Evolutionary conservation across 2,888 invertebrate genomes (phyloP).

Genomic region (Alsophila aescularia): DNA sequence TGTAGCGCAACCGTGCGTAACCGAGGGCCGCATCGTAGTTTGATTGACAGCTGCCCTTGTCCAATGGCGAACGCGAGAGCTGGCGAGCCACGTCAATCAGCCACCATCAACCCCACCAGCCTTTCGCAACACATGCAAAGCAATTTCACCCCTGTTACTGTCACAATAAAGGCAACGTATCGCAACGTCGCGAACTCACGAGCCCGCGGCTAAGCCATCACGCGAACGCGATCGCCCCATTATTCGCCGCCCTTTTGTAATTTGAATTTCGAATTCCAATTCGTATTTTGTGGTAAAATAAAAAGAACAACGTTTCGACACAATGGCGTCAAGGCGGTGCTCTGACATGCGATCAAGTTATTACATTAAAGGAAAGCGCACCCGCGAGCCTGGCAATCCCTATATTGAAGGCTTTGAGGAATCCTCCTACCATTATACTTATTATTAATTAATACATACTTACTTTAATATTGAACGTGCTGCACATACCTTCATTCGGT

Average conservation of each 20-base stretch:
- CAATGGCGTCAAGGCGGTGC: conserved; percentile 85
- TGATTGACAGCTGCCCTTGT: conserved; percentile 92
- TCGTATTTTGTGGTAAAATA: conserved; percentile 84
- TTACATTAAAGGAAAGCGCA: conserved; percentile 83
- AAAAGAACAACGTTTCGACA: conserved; percentile 82
- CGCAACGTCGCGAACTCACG: conserved; percentile 62
- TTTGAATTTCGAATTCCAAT: conserved; percentile 85
- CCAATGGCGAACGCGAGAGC: conserved; percentile 91
- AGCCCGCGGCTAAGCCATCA: conserved; percentile 66
- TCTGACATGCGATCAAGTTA: conserved; percentile 85
- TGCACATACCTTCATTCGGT: conserved; percentile 46
- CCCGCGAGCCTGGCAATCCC: conserved; percentile 64
- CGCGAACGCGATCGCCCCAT: conserved; percentile 83
- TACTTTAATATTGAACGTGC: conserved; percentile 57
- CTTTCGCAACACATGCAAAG: conserved; percentile 49
- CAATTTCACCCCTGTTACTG: conserved; percentile 59
- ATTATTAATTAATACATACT: too few relatives aligned
- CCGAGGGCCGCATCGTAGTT: conserved; percentile 75
- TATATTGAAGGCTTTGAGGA: conserved; percentile 77
- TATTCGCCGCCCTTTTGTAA: conserved; percentile 83
- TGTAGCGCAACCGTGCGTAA: conserved; percentile 61
- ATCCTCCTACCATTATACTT: conserved; percentile 51
- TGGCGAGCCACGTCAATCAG: conserved; percentile 93
- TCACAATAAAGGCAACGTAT: conserved; percentile 45
- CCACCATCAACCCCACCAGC: conserved; percentile 61